These are phyloP conservation scores for Datnioides undecimradiatus DNA, from an alignment of 2,113 vertebrate genomes.

Conservation along the genomic window DNA sequence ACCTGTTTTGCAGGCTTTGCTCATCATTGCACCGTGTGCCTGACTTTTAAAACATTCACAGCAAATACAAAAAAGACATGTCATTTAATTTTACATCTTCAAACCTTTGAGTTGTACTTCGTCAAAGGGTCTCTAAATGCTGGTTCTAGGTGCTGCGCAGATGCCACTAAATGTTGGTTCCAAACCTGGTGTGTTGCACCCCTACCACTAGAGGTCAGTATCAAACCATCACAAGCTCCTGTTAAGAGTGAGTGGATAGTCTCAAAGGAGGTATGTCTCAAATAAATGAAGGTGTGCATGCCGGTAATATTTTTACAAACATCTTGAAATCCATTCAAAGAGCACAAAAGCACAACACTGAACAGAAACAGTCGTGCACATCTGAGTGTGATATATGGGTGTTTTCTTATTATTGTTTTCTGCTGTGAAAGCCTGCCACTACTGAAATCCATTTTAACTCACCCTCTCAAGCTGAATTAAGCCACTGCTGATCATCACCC, in stretches of 20 bases:
- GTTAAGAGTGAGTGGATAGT: background rate
- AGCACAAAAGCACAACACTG: background rate
- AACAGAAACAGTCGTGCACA: too few relatives aligned
- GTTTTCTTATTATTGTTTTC: too few relatives aligned
- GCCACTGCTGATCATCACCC: background rate
- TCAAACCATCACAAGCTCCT: background rate
- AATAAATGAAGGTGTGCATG: constrained; percentile 23
- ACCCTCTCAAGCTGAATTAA: background rate
- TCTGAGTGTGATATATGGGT: too few relatives aligned
- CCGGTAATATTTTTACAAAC: constrained; percentile 4
- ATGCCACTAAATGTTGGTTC: too few relatives aligned
- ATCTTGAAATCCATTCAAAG: background rate
- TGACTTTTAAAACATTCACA: background rate
- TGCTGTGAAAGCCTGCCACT: too few relatives aligned
- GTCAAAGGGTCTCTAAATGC: background rate
- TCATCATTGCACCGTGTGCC: background rate
- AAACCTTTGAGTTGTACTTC: background rate
- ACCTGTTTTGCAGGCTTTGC: constrained; percentile 22
- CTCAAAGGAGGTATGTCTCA: background rate
- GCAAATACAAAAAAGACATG: background rate
- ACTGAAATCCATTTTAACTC: too few relatives aligned
- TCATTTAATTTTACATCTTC: background rate
- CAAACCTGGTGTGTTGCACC: background rate
- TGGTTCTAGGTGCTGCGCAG: background rate
- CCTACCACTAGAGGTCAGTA: constrained; percentile 61